Conservation (phyloP, 2,113 vertebrate species). For the Odobenus rosmarus region DNA sequence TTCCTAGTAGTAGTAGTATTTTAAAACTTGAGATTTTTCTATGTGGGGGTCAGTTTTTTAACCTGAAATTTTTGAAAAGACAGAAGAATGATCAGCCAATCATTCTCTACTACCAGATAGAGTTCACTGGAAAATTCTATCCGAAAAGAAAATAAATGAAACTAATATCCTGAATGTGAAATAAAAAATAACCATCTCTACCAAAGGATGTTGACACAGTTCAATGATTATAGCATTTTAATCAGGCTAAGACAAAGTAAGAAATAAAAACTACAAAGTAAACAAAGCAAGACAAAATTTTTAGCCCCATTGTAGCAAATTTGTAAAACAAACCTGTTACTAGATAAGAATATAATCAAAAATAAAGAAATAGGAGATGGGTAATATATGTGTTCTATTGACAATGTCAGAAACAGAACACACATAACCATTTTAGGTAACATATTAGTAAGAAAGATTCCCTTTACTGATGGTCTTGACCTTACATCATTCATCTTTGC, state of each 20-base stretch:
- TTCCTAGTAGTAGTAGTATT: neutral
- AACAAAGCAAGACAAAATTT: neutral
- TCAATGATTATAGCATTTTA: neutral
- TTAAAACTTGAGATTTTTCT: neutral
- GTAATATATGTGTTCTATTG: neutral
- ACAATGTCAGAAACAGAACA: neutral
- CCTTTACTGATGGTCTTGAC: neutral
- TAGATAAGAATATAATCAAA: neutral
- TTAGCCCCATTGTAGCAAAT: neutral
- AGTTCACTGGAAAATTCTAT: neutral
- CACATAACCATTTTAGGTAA: neutral
- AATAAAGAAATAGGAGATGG: neutral
- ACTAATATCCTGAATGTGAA: neutral
- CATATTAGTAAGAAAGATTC: neutral
- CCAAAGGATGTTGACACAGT: neutral
- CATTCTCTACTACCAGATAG: neutral
- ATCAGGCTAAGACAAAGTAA: neutral
- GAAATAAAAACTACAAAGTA: neutral
- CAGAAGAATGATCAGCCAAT: neutral
- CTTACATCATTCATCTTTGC: neutral
- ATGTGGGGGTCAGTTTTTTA: neutral
- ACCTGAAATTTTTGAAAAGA: neutral
- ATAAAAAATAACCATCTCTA: constrained; percentile 6
- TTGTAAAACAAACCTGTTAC: neutral
- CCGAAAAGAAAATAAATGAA: neutral